Evolutionary conservation across 2,113 vertebrate species (phyloP).

Genomic region (Hippoglossus stenolepis): DNA sequence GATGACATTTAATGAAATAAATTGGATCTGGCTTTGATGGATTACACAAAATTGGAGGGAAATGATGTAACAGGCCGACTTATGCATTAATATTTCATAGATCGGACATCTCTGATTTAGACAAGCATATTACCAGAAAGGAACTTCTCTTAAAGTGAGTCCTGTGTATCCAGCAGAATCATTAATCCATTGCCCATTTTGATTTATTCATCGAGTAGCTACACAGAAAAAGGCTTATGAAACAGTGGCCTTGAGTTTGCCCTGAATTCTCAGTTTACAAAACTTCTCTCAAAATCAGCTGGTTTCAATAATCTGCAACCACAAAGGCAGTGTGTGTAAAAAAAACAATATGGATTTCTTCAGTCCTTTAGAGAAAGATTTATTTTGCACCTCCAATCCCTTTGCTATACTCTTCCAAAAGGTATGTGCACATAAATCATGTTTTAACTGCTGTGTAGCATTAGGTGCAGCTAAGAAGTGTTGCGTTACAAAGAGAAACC

Average conservation of each 20-base stretch:
- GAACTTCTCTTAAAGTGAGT: conserved; percentile 13
- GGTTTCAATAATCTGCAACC: background rate
- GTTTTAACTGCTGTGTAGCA: background rate
- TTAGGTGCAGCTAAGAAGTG: background rate
- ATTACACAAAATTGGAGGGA: conserved; percentile 44
- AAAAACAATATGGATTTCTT: conserved; percentile 22
- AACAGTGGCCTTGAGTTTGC: conserved; percentile 8
- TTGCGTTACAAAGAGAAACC: background rate
- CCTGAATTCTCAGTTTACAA: background rate
- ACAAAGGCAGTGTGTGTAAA: conserved; percentile 22
- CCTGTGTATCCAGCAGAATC: background rate
- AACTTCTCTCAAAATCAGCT: background rate
- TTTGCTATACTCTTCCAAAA: conserved; percentile 10
- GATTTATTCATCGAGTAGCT: conserved; percentile 10
- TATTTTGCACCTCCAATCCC: background rate
- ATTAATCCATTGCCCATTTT: conserved; percentile 4
- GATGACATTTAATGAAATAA: conserved; percentile 33
- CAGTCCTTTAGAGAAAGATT: conserved; percentile 8
- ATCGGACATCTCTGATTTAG: conserved; percentile 25
- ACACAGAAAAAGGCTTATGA: conserved; percentile 8
- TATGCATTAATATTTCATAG: conserved; percentile 25
- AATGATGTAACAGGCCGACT: conserved; percentile 33
- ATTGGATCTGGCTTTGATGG: conserved; percentile 36
- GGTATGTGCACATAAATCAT: conserved; percentile 18
- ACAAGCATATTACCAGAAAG: conserved; percentile 10